Conservation (phyloP, 2,113 vertebrate species). For the Corythornis madagascariensis region DNA sequence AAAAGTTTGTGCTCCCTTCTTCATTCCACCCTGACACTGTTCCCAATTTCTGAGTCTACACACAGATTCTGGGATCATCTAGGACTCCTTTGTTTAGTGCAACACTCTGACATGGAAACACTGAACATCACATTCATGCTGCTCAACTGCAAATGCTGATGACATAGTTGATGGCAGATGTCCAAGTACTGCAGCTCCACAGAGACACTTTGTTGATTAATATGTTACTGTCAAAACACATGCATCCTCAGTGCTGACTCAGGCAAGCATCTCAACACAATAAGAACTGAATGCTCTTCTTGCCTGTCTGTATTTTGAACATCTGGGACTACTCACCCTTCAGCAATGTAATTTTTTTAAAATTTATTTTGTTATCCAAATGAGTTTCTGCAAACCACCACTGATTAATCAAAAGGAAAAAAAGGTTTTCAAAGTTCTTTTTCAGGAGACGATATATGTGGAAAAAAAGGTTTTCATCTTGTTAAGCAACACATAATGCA, state of each 20-base stretch:
- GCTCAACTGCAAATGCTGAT: background rate
- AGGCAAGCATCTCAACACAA: background rate
- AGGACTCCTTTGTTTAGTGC: background rate
- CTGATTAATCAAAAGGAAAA: background rate
- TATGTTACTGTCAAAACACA: background rate
- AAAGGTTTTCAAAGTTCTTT: background rate
- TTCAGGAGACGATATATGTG: background rate
- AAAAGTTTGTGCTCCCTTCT: background rate
- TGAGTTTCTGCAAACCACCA: background rate
- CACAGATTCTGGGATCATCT: too few relatives aligned
- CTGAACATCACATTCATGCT: background rate
- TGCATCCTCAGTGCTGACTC: background rate
- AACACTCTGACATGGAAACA: background rate
- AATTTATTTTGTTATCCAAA: background rate
- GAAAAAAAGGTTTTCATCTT: background rate
- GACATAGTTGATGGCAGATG: background rate
- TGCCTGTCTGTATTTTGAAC: background rate
- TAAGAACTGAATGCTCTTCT: background rate
- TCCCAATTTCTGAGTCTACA: background rate
- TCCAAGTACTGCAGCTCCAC: background rate
- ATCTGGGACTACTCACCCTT: background rate
- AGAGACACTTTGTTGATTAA: background rate
- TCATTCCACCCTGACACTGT: background rate
- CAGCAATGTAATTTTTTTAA: background rate
- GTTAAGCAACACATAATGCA: background rate